These are phyloP conservation scores for Nerophis ophidion DNA, from an alignment of 2,113 vertebrate species.

Conservation along the genomic window DNA sequence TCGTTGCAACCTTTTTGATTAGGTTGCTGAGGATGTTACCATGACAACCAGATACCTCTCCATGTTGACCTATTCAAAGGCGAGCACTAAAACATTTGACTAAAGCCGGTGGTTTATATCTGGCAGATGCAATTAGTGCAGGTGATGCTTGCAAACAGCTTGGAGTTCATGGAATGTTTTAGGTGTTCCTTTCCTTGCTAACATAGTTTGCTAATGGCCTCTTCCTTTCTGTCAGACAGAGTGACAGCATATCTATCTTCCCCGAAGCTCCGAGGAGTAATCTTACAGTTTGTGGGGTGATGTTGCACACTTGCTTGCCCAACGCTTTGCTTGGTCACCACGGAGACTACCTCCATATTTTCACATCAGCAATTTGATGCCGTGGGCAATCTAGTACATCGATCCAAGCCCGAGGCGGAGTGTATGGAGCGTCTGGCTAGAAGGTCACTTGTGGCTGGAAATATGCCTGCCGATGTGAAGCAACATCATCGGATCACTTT, in stretches of 20 bases:
- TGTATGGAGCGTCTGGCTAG: background rate
- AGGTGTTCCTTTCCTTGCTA: constrained; percentile 24
- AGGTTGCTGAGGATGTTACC: constrained; percentile 8
- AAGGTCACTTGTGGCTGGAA: background rate
- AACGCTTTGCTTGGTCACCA: constrained; percentile 28
- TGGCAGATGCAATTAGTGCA: constrained; percentile 25
- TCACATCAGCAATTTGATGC: background rate
- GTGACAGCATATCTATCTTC: constrained; percentile 30
- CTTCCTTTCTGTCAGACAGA: constrained; percentile 44
- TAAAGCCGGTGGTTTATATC: constrained; percentile 26
- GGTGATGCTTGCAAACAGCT: constrained; percentile 13
- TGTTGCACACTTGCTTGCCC: too few relatives aligned
- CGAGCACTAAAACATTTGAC: constrained; percentile 16
- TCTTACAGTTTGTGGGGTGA: constrained; percentile 18
- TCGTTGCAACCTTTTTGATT: constrained; percentile 11
- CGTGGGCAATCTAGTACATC: constrained; percentile 6
- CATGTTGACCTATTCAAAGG: constrained; percentile 12
- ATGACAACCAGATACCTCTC: constrained; percentile 16
- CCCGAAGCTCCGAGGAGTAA: constrained; percentile 22
- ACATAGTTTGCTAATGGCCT: constrained; percentile 49
- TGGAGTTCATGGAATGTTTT: constrained; percentile 31
- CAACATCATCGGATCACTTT: background rate
- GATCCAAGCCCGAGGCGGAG: background rate
- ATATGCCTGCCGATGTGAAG: background rate
- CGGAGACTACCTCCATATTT: constrained; percentile 33